Percentiles rank a stretch among this genome's conserved stretches.
phyloP scores from a whole-genome alignment of 2,888 invertebrate species.

The Sipha maydis region DNA sequence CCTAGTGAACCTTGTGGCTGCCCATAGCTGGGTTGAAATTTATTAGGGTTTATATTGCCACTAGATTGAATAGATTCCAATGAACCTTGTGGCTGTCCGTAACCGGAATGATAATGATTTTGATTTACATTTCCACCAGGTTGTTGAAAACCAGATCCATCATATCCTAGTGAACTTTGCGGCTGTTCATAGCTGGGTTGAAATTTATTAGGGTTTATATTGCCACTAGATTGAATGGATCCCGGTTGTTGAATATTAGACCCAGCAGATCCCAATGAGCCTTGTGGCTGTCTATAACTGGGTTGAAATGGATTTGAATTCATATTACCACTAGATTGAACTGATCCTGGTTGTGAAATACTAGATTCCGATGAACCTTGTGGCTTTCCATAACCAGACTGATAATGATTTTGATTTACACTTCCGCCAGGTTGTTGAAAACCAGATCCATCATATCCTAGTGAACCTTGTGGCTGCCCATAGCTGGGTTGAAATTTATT shows the following conservation, averaged over 20 bases:
- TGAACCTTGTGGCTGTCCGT: slow-evolving; percentile 35
- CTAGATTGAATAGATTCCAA: neutral
- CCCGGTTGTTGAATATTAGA: neutral
- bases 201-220: neutral
- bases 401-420: neutral
- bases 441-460: neutral
- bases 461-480: neutral
- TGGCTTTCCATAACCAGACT: slow-evolving; percentile 35
- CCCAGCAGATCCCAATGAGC: neutral
- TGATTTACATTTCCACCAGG: neutral
- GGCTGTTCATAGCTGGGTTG: slow-evolving; percentile 25
- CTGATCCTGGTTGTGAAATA: neutral
- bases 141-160: neutral
- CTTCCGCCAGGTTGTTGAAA: neutral
- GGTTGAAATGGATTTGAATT: neutral
- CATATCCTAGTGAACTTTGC: neutral
- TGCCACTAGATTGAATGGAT: neutral
- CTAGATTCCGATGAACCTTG: slow-evolving; percentile 47
- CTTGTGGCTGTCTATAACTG: slow-evolving; percentile 25
- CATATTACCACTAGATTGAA: neutral
- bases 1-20: slow-evolving; percentile 12
- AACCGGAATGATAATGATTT: neutral
- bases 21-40: slow-evolving; percentile 13
- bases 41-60: neutral
- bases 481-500: neutral